Conservation (phyloP, 2,113 vertebrate genomes). For the Todiramphus chloris region DNA sequence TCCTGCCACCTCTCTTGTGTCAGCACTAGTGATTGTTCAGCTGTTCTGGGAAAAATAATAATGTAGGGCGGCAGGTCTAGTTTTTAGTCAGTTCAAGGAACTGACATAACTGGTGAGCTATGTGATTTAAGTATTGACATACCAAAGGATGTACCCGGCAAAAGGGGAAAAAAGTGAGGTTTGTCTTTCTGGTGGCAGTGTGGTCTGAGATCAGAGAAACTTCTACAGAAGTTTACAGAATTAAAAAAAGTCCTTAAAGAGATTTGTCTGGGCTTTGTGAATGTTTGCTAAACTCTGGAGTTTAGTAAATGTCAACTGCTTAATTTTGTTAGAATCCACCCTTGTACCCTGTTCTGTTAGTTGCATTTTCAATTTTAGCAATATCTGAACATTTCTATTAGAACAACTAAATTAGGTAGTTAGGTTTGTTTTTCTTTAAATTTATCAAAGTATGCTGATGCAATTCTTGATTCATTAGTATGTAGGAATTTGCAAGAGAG, state of each 20-base stretch:
- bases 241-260: background rate
- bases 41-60: slow-evolving; percentile 29
- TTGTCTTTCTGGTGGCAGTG: background rate
- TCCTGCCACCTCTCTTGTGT: slow-evolving; percentile 44
- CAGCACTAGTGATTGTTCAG: background rate
- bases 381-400: background rate
- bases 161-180: background rate
- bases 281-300: background rate
- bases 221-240: background rate
- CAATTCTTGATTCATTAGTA: background rate
- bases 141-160: background rate
- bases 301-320: background rate
- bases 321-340: background rate
- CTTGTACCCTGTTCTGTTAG: background rate
- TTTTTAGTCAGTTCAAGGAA: slow-evolving; percentile 33
- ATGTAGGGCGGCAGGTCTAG: slow-evolving; percentile 17
- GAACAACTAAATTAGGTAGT: background rate
- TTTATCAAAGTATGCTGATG: background rate
- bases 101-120: slow-evolving; percentile 24
- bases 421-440: background rate
- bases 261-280: background rate
- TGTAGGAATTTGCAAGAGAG: background rate
- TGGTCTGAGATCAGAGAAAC: background rate
- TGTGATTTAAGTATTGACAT: background rate
- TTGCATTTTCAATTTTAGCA: background rate